Conservation (phyloP, 2,888 invertebrate genomes). For the Tineola bisselliella region DNA sequence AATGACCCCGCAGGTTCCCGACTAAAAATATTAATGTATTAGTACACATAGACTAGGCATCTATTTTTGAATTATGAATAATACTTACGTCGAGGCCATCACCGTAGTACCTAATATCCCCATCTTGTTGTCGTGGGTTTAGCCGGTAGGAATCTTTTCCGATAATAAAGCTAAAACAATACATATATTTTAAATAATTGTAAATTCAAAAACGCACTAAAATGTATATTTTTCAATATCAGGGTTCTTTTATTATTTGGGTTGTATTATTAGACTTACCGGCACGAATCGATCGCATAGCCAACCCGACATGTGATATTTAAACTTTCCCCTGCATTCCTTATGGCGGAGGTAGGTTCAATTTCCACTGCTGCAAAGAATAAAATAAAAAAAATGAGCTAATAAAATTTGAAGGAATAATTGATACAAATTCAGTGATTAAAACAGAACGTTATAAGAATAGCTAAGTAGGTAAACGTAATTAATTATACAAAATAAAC, state of each 20-base stretch:
- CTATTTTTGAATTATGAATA: neutral
- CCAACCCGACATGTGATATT: conserved; percentile 69
- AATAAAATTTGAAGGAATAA: conserved; percentile 12
- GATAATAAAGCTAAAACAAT: conserved; percentile 39
- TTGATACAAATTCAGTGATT: too few species aligned
- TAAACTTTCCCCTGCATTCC: conserved; percentile 65
- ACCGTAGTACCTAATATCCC: conserved; percentile 58
- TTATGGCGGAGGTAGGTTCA: conserved; percentile 58
- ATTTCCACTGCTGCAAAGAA: conserved; percentile 49
- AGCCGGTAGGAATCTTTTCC: conserved; percentile 35
- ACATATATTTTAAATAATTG: conserved; percentile 12
- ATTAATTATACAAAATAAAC: too few species aligned
- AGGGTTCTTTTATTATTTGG: too few species aligned
- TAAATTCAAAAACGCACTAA: too few species aligned
- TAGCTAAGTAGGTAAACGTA: too few species aligned
- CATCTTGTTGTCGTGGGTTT: conserved; percentile 48
- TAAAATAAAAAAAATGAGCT: too few species aligned
- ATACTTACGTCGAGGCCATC: conserved; percentile 57
- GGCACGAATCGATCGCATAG: conserved; percentile 69
- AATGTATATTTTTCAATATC: too few species aligned
- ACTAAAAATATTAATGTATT: conserved; percentile 31
- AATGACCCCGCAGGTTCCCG: conserved; percentile 77
- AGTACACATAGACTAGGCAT: too few species aligned
- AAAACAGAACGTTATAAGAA: neutral
- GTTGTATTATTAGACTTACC: conserved; percentile 49